phyloP scores from a whole-genome alignment of 2,888 invertebrate species.

The Hyles lineata region DNA sequence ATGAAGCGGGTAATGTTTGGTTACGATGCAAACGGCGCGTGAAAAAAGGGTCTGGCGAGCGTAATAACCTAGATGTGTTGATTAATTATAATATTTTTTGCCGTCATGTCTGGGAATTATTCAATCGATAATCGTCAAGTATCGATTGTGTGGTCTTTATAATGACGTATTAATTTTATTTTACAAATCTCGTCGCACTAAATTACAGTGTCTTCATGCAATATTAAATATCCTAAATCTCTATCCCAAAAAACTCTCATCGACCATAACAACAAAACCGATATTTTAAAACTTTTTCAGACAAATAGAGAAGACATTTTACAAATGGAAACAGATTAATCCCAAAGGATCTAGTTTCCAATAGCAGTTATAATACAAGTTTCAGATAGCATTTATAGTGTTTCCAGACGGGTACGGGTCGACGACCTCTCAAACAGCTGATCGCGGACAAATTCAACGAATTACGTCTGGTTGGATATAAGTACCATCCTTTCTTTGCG shows the following conservation, averaged over 20 bases:
- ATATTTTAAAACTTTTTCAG: background rate
- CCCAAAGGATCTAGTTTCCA: background rate
- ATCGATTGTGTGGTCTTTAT: background rate
- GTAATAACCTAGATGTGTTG: constrained; percentile 64
- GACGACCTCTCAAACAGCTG: constrained; percentile 8
- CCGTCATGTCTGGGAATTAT: background rate
- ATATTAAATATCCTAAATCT: no score
- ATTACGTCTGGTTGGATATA: background rate
- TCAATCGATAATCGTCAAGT: background rate
- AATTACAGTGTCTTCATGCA: no score
- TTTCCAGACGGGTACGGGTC: constrained; percentile 6
- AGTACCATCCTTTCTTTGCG: background rate
- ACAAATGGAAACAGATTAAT: background rate
- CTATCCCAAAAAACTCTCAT: no score
- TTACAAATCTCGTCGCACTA: no score
- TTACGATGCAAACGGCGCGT: constrained; percentile 62
- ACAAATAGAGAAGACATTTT: background rate
- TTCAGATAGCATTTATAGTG: background rate
- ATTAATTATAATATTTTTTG: constrained; percentile 25
- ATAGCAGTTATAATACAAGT: background rate
- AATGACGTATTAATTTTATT: background rate
- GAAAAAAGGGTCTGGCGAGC: constrained; percentile 63
- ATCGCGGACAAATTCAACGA: background rate
- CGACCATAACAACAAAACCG: background rate
- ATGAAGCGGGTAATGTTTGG: constrained; percentile 60